Evolutionary conservation across 2,888 invertebrate species (phyloP).

Genomic region (Abscondita cerata): DNA sequence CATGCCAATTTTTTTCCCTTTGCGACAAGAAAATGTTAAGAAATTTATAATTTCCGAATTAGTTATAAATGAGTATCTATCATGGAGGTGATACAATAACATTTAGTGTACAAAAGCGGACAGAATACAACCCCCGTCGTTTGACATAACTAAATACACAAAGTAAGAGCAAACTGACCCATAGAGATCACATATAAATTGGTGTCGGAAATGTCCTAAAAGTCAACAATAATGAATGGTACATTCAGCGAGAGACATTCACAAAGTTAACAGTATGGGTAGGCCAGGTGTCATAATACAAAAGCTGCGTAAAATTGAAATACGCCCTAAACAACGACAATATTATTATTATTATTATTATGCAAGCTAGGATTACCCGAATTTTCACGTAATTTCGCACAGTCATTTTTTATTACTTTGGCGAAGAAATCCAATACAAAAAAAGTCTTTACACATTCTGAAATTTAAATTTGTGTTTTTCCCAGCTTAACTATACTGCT

Average conservation of each 20-base stretch:
- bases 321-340: constrained; percentile 46
- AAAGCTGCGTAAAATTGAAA: constrained; percentile 53
- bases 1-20: constrained; percentile 30
- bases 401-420: no score
- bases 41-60: constrained; percentile 20
- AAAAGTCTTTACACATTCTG: no score
- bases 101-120: constrained; percentile 25
- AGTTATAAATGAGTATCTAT: constrained; percentile 12
- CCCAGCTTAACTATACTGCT: no score
- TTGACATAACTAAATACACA: constrained; percentile 34
- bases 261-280: constrained; percentile 55
- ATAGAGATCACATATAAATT: constrained; percentile 35
- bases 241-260: constrained; percentile 41
- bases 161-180: constrained; percentile 32
- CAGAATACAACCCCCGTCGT: constrained; percentile 29
- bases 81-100: constrained; percentile 19
- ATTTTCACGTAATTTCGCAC: no score
- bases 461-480: no score
- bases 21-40: background rate
- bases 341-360: no score
- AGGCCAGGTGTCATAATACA: constrained; percentile 57
- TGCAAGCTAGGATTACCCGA: no score
- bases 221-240: constrained; percentile 45
- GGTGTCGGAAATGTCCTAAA: constrained; percentile 40
- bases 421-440: no score